Evolutionary conservation across 2,113 vertebrate genomes (phyloP), one percentile per base, ranked within the genome.

Genomic region (Abramis brama): DNA sequence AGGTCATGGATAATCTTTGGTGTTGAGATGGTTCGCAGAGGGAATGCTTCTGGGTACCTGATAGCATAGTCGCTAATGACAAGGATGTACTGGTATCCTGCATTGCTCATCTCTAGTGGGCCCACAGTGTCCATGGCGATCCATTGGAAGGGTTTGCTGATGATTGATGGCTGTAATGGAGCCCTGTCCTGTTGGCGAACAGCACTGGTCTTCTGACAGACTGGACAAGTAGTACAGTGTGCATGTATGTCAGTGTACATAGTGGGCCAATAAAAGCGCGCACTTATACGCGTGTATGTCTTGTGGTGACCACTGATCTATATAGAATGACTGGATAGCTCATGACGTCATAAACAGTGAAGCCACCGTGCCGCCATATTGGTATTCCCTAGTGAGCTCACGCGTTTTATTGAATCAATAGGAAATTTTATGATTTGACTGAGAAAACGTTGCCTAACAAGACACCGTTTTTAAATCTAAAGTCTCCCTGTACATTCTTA

Each of bases 1-100:
- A 84, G 55, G 7, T 21, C 27, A 2, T 36, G 33, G 3, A 71
- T 55, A 1, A 83, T 89, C 92, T 79, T 94, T 82, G 75, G 88
- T 89, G 25, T 43, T 5, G 68, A 74, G 5, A 74, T 45, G 0
- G 52, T 19, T 10, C 30, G 3, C 5, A 83, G 66, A 21, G 82
- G 68, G n/a, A 83, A 59, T 2, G 47, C 6, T 9, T 27, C 68
- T 57, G 55, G 33, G 36, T 71, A 71, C 17, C 68, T 33, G 17
- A 19, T 64, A 15, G 39, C 59, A 9, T 19, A 13, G 8, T 73
- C 47, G 0, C 47, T 55, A 2, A 73, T 9, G 10, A 71, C 66
- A 8, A 83, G 17, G 6, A 57, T 83, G 47, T 73, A 59, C 13
- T 21, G 11, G 21, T 83, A 6, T 3, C 68, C 50, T 5, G 50